Evolutionary conservation across 2,113 vertebrate genomes (phyloP).

Genomic region (Terrapene triunguis): DNA sequence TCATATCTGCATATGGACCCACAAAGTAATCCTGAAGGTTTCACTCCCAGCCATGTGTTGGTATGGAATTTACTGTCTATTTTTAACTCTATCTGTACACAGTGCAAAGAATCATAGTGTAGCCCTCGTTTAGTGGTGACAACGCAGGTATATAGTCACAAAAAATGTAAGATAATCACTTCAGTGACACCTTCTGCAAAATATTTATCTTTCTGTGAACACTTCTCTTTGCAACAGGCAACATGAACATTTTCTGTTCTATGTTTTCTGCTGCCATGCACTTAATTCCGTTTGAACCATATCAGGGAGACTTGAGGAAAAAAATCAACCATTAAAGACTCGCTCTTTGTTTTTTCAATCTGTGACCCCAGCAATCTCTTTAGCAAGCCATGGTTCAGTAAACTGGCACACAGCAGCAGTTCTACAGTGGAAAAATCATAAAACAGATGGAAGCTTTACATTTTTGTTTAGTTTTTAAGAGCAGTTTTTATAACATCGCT

Average conservation of each 20-base stretch:
- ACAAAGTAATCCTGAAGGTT: not conserved
- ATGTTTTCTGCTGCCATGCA: slow-evolving; percentile 31
- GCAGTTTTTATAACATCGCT: slow-evolving; percentile 88
- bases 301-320: slow-evolving; percentile 69
- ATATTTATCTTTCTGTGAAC: slow-evolving; percentile 22
- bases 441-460: slow-evolving; percentile 92
- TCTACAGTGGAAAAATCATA: slow-evolving; percentile 88
- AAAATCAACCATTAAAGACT: slow-evolving; percentile 79
- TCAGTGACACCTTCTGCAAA: slow-evolving; percentile 50
- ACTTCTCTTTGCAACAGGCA: slow-evolving; percentile 53
- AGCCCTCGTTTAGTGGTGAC: slow-evolving; percentile 35
- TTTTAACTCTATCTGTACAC: slow-evolving; percentile 56
- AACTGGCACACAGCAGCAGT: slow-evolving; percentile 87
- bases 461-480: slow-evolving; percentile 89
- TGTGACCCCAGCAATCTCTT: slow-evolving; percentile 87
- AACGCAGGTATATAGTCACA: slow-evolving; percentile 25
- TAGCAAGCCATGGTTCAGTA: slow-evolving; percentile 88
- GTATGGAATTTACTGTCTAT: slow-evolving; percentile 51
- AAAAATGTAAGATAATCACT: slow-evolving; percentile 48
- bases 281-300: slow-evolving; percentile 59
- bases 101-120: slow-evolving; percentile 41
- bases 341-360: slow-evolving; percentile 82
- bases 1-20: not conserved
- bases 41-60: slow-evolving; percentile 3
- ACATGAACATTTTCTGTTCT: slow-evolving; percentile 7